A percentile compares a stretch with the other conserved stretches of the same genome.
Conservation (phyloP, 1,140 invertebrate species). For the Platyura marginata region DNA sequence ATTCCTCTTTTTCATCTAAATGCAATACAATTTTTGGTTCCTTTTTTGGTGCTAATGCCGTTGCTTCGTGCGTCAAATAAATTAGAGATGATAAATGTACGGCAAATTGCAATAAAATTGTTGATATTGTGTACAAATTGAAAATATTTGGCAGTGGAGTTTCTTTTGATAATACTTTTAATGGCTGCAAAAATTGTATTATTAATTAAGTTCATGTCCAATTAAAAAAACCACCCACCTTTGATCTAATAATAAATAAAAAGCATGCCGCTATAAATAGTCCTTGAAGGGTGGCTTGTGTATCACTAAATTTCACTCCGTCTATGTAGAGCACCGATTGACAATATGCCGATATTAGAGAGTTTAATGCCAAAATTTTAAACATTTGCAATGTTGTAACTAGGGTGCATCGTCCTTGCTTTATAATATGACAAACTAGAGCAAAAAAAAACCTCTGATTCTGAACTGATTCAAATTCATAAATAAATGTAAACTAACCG, state of each 20-base stretch:
- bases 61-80: conserved; percentile 71
- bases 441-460: conserved; percentile 16
- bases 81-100: conserved; percentile 88
- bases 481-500: conserved; percentile 40
- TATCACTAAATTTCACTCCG: conserved; percentile 95
- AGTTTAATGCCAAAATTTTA: conserved; percentile 98
- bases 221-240: conserved; percentile 48
- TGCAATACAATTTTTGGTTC: conserved; percentile 34
- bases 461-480: neutral
- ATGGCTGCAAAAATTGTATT: conserved; percentile 42
- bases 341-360: conserved; percentile 92
- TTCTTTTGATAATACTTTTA: conserved; percentile 82
- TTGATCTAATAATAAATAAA: conserved; percentile 94
- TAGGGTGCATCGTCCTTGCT: conserved; percentile 95
- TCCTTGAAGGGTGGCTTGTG: conserved; percentile 91
- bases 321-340: conserved; percentile 97
- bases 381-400: conserved; percentile 99
- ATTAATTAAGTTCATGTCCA: neutral
- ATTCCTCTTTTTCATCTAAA: conserved; percentile 65
- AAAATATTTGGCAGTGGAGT: conserved; percentile 97
- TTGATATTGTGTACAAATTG: conserved; percentile 92
- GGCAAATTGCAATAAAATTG: conserved; percentile 86
- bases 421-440: conserved; percentile 99
- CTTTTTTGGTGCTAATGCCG: conserved; percentile 37
- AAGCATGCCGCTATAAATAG: conserved; percentile 90